These are phyloP conservation scores for Drosophila birchii DNA, from an alignment of 2,888 invertebrate genomes.

Conservation along the genomic window DNA sequence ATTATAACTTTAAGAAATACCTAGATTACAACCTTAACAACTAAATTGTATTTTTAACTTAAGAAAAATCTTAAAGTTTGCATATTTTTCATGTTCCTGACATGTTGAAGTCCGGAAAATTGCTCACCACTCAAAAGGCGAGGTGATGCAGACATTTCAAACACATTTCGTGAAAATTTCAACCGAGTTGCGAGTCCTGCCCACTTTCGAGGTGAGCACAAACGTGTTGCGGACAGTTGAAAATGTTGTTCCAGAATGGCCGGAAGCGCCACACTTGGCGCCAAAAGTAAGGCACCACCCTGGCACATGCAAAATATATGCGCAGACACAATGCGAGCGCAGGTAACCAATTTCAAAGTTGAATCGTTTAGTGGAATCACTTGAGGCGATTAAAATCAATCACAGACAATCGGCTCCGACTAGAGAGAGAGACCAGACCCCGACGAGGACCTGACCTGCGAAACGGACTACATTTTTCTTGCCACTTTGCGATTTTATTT, in stretches of 20 bases:
- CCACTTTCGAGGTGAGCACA: constrained; percentile 21
- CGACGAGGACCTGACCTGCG: constrained; percentile 1
- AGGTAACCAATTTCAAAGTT: constrained; percentile 74
- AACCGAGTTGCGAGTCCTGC: not conserved
- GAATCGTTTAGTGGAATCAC: constrained; percentile 79
- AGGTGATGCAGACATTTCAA: not conserved
- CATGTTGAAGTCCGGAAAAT: not conserved
- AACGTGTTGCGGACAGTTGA: constrained; percentile 41
- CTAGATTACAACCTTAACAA: not conserved
- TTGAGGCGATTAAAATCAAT: constrained; percentile 81
- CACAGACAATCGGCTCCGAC: constrained; percentile 73
- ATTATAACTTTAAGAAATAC: not conserved
- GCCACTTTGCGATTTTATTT: constrained; percentile 71
- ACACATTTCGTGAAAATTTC: not conserved
- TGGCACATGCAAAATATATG: constrained; percentile 13
- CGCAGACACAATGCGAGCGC: constrained; percentile 65
- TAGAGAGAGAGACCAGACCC: constrained; percentile 24
- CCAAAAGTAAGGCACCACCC: constrained; percentile 44
- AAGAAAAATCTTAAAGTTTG: too few relatives aligned
- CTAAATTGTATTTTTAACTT: not conserved
- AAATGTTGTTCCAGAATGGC: constrained; percentile 52
- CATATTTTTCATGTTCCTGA: not conserved
- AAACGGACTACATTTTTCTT: constrained; percentile 56
- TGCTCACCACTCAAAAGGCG: not conserved
- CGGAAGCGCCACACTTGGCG: constrained; percentile 63